phyloP scores from a whole-genome alignment of 2,797 vertebrate species.

The Kryptolebias ocellatus region DNA sequence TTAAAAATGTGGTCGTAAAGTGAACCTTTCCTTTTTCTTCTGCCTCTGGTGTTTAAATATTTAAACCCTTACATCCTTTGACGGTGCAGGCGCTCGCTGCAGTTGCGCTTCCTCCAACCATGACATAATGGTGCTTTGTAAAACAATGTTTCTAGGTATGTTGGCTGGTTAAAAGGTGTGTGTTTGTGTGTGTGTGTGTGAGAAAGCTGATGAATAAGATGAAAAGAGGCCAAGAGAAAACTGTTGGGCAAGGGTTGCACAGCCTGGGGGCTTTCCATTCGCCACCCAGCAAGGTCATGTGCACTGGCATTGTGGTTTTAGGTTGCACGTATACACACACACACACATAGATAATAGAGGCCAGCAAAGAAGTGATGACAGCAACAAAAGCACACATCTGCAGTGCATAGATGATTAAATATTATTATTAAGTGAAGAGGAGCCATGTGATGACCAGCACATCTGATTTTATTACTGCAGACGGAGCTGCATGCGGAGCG shows the following conservation, averaged over 20 bases:
- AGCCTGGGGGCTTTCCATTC: slow-evolving; percentile 81
- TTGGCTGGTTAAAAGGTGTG: slow-evolving; percentile 16
- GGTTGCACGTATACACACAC: slow-evolving; percentile 25
- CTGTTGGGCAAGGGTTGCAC: slow-evolving; percentile 41
- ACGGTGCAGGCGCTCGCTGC: slow-evolving; percentile 1
- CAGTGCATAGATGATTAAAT: slow-evolving; percentile 19
- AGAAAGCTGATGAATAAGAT: slow-evolving; percentile 27
- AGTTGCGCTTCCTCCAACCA: slow-evolving; percentile 9
- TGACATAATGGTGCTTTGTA: slow-evolving; percentile 31
- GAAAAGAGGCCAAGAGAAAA: slow-evolving; percentile 46
- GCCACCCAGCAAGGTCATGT: slow-evolving; percentile 78
- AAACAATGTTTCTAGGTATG: slow-evolving; percentile 29
- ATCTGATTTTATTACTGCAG: background rate
- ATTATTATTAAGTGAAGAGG: slow-evolving; percentile 1
- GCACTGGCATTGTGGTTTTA: slow-evolving; percentile 71
- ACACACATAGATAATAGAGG: slow-evolving; percentile 10
- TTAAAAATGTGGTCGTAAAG: background rate
- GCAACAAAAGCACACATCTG: slow-evolving; percentile 1
- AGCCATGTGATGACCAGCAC: slow-evolving; percentile 3
- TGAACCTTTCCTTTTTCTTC: background rate
- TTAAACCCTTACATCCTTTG: background rate
- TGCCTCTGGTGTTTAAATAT: background rate
- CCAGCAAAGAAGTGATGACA: slow-evolving; percentile 27
- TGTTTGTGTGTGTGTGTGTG: slow-evolving; percentile 5
- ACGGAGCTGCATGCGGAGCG: slow-evolving; percentile 3